These are phyloP conservation scores for Drosophila basisetae DNA, from an alignment of 2,888 invertebrate genomes.

Conservation along the genomic window DNA sequence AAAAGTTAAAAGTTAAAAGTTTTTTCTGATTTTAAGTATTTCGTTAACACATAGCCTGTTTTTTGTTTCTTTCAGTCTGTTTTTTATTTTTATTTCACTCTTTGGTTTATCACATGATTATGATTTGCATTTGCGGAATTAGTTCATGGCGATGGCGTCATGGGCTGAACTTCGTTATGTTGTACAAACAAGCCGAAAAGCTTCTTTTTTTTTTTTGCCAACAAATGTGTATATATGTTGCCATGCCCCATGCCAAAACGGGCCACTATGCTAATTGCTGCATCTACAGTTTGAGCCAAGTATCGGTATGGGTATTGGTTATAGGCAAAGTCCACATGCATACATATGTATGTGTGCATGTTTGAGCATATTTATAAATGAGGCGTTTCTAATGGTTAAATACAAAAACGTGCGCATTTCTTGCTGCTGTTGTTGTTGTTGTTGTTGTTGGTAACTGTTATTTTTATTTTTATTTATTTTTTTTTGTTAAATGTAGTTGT, in stretches of 20 bases:
- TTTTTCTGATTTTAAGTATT: conserved; percentile 2
- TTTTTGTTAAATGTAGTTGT: not conserved
- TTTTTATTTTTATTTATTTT: not conserved
- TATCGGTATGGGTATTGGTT: not conserved
- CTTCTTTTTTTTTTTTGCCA: conserved; percentile 29
- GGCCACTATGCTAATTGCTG: conserved; percentile 57
- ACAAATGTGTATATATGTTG: conserved; percentile 2
- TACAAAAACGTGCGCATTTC: conserved; percentile 37
- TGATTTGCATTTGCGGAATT: conserved; percentile 61
- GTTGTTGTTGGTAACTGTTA: conserved; percentile 23
- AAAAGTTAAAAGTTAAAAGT: conserved; percentile 4
- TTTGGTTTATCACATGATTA: conserved; percentile 43
- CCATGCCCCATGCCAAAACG: conserved; percentile 20
- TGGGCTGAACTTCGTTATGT: conserved; percentile 33
- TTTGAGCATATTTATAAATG: conserved; percentile 19
- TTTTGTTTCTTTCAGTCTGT: not conserved
- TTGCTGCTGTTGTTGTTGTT: conserved; percentile 5
- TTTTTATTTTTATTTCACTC: not conserved
- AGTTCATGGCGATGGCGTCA: conserved; percentile 61
- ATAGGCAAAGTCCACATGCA: conserved; percentile 8
- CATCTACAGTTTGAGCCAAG: conserved; percentile 10
- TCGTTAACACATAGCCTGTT: conserved; percentile 13
- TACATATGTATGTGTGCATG: not conserved
- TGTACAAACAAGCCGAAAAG: conserved; percentile 26
- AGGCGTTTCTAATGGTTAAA: conserved; percentile 39